These are phyloP conservation scores for Caenorhabditis japonica DNA, from an alignment of 2,888 invertebrate genomes.

Conservation along the genomic window DNA sequence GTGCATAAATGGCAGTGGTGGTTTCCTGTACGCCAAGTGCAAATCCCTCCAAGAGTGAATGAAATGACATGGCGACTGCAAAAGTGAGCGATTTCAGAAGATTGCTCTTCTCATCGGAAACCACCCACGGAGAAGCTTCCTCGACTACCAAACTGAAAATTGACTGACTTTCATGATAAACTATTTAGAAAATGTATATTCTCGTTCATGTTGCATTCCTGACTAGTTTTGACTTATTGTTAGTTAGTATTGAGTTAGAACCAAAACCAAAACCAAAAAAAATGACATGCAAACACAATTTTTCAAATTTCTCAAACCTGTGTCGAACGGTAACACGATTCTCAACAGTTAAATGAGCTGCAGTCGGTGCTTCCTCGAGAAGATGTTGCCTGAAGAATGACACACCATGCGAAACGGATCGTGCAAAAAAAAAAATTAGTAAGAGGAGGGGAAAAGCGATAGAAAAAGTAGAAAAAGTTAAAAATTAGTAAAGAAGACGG, in stretches of 20 bases:
- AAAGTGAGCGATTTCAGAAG: conserved; percentile 74
- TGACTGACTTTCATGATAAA: not conserved
- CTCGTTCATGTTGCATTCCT: too few relatives aligned
- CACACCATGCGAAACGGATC: conserved; percentile 39
- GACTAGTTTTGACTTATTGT: too few relatives aligned
- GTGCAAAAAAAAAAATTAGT: conserved; percentile 48
- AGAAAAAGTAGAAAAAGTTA: not conserved
- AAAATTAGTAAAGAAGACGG: not conserved
- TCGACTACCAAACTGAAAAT: conserved; percentile 45
- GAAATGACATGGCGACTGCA: conserved; percentile 76
- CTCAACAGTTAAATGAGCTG: not conserved
- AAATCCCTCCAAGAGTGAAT: conserved; percentile 75
- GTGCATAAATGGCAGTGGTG: conserved; percentile 68
- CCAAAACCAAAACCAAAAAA: too few relatives aligned
- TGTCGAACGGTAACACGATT: conserved; percentile 2
- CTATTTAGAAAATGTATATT: not conserved
- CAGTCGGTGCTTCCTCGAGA: conserved; percentile 5
- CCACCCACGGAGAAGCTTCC: conserved; percentile 45
- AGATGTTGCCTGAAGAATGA: conserved; percentile 38
- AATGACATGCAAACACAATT: too few relatives aligned
- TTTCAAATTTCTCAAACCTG: conserved; percentile 23
- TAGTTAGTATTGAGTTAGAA: too few relatives aligned
- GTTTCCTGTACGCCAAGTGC: conserved; percentile 75
- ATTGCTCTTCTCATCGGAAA: conserved; percentile 52
- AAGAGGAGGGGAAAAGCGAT: not conserved